Conservation (phyloP, 2,888 invertebrate genomes). For the Phyllotreta cruciferae region DNA sequence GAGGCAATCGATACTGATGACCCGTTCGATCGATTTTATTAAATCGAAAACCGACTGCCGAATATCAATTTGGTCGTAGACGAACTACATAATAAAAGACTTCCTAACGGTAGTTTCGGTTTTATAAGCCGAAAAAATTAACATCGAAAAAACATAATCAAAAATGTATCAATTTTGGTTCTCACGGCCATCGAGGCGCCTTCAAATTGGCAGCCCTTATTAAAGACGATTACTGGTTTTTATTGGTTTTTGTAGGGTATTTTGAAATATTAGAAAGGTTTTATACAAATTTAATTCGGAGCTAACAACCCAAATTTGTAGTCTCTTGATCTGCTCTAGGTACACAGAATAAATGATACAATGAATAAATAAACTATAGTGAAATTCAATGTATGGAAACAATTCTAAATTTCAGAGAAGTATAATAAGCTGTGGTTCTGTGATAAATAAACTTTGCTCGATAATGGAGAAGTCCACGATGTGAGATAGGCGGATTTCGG, state of each 20-base stretch:
- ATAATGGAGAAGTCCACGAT: no score
- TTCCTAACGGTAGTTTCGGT: slow-evolving; percentile 21
- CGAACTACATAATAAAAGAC: slow-evolving; percentile 25
- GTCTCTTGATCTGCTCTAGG: no score
- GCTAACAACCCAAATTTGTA: no score
- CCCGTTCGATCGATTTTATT: slow-evolving; percentile 28
- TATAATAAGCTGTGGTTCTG: no score
- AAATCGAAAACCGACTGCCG: slow-evolving; percentile 36
- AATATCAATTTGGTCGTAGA: slow-evolving; percentile 33
- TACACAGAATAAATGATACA: not conserved
- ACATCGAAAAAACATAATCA: not conserved
- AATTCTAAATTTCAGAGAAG: no score
- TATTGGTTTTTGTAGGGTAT: no score
- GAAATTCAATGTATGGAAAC: no score
- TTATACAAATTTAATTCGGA: no score
- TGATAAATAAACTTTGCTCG: not conserved
- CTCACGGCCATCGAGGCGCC: slow-evolving; percentile 54
- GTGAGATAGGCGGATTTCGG: no score
- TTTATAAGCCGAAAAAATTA: not conserved
- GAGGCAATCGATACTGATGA: slow-evolving; percentile 12
- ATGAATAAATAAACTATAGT: no score
- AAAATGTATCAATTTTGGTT: slow-evolving; percentile 38
- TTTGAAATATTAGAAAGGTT: no score
- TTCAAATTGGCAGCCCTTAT: slow-evolving; percentile 50
- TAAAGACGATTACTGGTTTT: slow-evolving; percentile 21